Conservation (phyloP, 2,113 vertebrate species). For the Brienomyrus longianalis region DNA sequence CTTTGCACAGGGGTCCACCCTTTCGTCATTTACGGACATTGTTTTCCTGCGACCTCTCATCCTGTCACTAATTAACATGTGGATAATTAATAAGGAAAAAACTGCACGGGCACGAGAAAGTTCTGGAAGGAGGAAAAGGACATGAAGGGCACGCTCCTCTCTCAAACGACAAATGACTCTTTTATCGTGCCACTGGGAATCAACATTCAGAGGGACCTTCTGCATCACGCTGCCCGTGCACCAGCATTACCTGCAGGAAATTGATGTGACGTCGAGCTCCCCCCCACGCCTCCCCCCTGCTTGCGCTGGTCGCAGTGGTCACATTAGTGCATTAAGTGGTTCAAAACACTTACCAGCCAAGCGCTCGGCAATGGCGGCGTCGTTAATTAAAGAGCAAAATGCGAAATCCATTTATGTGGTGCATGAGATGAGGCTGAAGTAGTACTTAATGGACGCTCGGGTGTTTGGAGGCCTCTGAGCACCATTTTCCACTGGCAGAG, state of each 20-base stretch:
- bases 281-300: not conserved
- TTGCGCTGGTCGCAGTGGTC: not conserved
- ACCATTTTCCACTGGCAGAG: not conserved
- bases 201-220: not conserved
- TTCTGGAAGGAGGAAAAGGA: not conserved
- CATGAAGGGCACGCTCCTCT: not conserved
- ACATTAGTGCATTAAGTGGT: slow-evolving; percentile 13
- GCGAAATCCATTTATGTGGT: slow-evolving; percentile 16
- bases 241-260: not conserved
- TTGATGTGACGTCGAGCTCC: not conserved
- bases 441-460: not conserved
- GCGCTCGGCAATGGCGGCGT: not conserved
- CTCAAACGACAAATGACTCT: not conserved
- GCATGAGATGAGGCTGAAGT: not conserved
- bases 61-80: slow-evolving; percentile 3
- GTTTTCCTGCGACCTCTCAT: not conserved
- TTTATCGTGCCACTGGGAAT: not conserved
- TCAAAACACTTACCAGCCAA: not conserved
- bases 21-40: not conserved
- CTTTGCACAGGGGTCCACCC: not conserved
- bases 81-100: not conserved
- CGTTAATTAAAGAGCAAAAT: slow-evolving; percentile 19
- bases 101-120: not conserved
- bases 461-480: not conserved
- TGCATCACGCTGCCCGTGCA: not conserved